Evolutionary conservation across 2,113 vertebrate species (phyloP), one percentile per base, ranked within the genome.

Genomic region (Picathartes gymnocephalus): DNA sequence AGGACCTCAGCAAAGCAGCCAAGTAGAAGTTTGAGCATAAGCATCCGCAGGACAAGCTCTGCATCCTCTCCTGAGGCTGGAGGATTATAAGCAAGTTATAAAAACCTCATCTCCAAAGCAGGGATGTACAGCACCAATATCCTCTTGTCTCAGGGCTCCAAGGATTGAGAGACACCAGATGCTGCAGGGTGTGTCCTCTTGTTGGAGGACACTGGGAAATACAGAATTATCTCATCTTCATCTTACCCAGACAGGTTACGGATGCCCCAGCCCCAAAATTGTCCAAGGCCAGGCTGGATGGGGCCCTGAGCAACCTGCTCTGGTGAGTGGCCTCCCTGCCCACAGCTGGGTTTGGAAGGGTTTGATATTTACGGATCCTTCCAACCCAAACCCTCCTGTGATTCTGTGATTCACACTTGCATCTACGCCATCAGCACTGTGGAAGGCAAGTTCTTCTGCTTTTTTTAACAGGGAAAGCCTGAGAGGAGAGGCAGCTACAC

Each of bases 81-180:
- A 50, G 44, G 28, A 21, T 40, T 64, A 20, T 13, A 74, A 39
- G 1, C 39, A 39, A 37, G 20, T 20, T 48, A 48, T 12, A 42
- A 9, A 58, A 86, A 13, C 7, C 7, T 78, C 11, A 14, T 15
- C 35, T 60, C 56, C 20, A 18, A 31, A 48, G 25, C 5, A 10
- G 13, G 24, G 25, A 27, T 2, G 4, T 12, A 6, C 4, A 33
- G 20, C 33, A 39, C 10, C 12, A 1, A 20, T 2, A 3, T 22
- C 48, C 15, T 92, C 14, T 2, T 37, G 35, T 16, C 50, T 42
- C 13, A 4, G 5, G 24, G 18, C 40, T 70, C 65, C 44, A 27
- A 54, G 77, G 35, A 1, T 0, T 7, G 17, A 28, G 27, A 51
- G 35, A 6, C 8, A 23, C 14, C 42, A 23, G 40, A 4, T 0